A percentile compares a stretch with the other conserved stretches of the same genome.
Conservation (phyloP, 2,888 invertebrate genomes). For the Leptinotarsa rubiginosa region DNA sequence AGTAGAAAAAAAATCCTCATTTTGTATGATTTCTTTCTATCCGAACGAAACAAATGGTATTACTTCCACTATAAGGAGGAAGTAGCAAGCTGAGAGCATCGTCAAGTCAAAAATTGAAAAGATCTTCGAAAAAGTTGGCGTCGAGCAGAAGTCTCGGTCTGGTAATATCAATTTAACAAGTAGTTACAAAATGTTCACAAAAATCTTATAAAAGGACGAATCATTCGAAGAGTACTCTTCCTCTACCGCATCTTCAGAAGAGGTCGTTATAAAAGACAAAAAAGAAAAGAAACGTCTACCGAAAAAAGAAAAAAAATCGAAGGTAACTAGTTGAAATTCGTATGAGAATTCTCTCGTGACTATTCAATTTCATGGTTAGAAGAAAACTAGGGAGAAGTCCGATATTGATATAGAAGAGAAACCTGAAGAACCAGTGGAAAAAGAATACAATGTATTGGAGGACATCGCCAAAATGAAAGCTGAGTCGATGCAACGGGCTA, state of each 20-base stretch:
- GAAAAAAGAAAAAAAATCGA: constrained; percentile 1
- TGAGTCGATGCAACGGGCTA: constrained; percentile 67
- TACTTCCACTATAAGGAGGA: neutral
- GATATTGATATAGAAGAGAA: neutral
- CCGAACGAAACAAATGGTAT: neutral
- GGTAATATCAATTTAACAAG: neutral
- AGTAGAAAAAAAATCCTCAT: no score
- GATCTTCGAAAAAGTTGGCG: neutral
- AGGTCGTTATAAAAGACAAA: neutral
- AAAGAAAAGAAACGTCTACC: constrained; percentile 27
- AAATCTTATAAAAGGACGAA: neutral
- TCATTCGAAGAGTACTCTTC: neutral
- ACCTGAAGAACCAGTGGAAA: constrained; percentile 27
- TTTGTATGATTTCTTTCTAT: neutral
- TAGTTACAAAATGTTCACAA: neutral
- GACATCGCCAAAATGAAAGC: constrained; percentile 32
- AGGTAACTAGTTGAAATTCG: neutral
- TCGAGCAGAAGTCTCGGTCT: neutral
- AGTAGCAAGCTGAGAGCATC: neutral
- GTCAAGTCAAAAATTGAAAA: neutral
- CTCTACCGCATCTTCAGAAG: constrained; percentile 22
- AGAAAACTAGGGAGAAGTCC: constrained; percentile 26
- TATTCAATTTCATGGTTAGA: neutral
- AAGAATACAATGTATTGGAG: constrained; percentile 29
- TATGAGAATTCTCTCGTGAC: no score